A percentile compares a stretch with the other conserved stretches of the same genome.
phyloP scores from a whole-genome alignment of 2,113 vertebrate species.

The Mionectes macconnelli region DNA sequence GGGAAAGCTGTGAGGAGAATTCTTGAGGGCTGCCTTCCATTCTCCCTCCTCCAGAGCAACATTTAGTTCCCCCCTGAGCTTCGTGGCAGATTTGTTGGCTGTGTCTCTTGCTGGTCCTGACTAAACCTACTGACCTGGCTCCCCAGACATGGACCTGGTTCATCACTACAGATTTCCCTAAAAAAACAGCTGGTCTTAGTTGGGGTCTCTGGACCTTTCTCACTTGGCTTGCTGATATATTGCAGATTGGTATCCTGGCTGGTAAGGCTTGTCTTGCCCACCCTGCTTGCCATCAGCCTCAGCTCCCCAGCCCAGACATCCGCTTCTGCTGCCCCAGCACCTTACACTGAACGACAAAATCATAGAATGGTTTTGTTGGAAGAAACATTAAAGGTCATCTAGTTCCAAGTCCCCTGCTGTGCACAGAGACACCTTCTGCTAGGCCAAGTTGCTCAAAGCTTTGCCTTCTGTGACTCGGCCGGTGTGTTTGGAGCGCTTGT shows the following conservation, averaged over 20 bases:
- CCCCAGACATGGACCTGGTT: neutral
- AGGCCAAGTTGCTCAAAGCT: neutral
- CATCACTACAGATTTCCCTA: neutral
- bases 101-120: neutral
- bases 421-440: neutral
- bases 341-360: neutral
- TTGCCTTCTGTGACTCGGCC: neutral
- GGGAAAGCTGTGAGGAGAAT: neutral
- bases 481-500: neutral
- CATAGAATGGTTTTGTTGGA: neutral
- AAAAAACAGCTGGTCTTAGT: neutral
- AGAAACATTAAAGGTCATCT: neutral
- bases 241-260: neutral
- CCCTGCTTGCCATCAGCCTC: neutral
- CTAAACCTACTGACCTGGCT: neutral
- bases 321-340: neutral
- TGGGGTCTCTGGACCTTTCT: neutral
- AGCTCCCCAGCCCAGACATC: neutral
- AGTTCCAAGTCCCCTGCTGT: neutral
- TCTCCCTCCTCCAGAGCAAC: neutral
- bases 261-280: neutral
- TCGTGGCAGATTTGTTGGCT: accelerated
- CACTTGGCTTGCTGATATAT: neutral
- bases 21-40: accelerated
- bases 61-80: neutral